Base-by-base conservation (phyloP, 2,797 vertebrate genomes). In the Ceryle rudis region DNA sequence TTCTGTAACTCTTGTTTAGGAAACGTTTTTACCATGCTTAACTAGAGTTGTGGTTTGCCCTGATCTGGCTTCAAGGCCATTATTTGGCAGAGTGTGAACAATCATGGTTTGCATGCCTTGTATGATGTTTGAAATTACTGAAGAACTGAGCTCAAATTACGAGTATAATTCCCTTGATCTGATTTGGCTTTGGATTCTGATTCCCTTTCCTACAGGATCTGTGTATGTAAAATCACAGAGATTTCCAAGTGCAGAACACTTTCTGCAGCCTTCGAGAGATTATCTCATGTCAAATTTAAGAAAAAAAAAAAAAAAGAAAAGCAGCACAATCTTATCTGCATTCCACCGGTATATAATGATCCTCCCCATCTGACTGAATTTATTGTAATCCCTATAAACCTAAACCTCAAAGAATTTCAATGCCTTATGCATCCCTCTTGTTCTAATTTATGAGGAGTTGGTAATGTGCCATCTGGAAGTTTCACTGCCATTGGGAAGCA, bases 401-500 rank as follows among this genome's bases (percentile, higher is more conserved):
- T 93, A 90, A 97, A 96, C 83, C 90, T 92, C 78, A 82, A 95
- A 95, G 91, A 97, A 97, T 95, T 95, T 61, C 92, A 85, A 95
- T 96, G 94, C 88, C 61, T 97, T 90, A 58, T 2, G n/a, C 92
- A 95, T 95, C 88, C 89, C 64, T 78, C 54, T 52, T 71, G 21
- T 55, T 92, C 78, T 94, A 95, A 96, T 97, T 97, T 97, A 97
- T 70, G 94, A 58, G 90, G 90, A 93, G 64, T 81, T 95, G 90
- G 78, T 95, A 97, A 95, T 97, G 92, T 93, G 75, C 95, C 96
- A 97, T 94, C 96, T 96, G 96, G 97, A 94, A 74, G 94, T 89
- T 97, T 95, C 96, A 81, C 74, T 94, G 88, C 92, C 91, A 41
- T 58, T 93, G 90, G 83, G 88, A 93, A 13, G 1, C 61, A 41